Evolutionary conservation across 2,888 invertebrate genomes (phyloP).

Genomic region (Carterocephalus palaemon): DNA sequence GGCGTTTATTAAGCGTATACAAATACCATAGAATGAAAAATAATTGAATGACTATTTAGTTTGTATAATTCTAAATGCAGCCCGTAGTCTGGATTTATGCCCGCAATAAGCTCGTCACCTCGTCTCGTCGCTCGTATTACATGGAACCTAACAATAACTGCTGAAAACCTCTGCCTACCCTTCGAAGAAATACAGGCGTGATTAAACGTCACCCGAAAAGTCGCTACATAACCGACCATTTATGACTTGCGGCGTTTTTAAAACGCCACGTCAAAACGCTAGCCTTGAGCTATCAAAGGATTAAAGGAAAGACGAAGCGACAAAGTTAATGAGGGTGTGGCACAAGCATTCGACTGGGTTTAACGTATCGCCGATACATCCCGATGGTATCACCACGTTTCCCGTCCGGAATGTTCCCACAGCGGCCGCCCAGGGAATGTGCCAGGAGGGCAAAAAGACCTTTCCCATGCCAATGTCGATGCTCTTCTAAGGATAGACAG

Average conservation of each 20-base stretch:
- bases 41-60: no score
- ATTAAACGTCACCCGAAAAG: no score
- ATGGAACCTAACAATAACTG: no score
- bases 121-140: no score
- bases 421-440: conserved; percentile 53
- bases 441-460: conserved; percentile 64
- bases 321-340: conserved; percentile 54
- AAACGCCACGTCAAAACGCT: neutral
- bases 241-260: conserved; percentile 2
- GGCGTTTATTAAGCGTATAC: no score
- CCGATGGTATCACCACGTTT: conserved; percentile 70
- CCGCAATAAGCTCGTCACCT: no score
- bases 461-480: conserved; percentile 70
- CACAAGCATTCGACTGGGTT: conserved; percentile 27
- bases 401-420: conserved; percentile 74
- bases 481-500: conserved; percentile 49
- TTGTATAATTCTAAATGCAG: no score
- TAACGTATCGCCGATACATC: conserved; percentile 53
- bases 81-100: no score
- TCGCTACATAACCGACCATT: no score
- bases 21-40: no score
- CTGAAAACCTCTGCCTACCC: no score
- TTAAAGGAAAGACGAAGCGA: conserved; percentile 24
- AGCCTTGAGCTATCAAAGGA: neutral
- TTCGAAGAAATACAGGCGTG: no score